Base-by-base conservation (phyloP, 2,888 invertebrate species). In the Ctenicera cuprea region DNA sequence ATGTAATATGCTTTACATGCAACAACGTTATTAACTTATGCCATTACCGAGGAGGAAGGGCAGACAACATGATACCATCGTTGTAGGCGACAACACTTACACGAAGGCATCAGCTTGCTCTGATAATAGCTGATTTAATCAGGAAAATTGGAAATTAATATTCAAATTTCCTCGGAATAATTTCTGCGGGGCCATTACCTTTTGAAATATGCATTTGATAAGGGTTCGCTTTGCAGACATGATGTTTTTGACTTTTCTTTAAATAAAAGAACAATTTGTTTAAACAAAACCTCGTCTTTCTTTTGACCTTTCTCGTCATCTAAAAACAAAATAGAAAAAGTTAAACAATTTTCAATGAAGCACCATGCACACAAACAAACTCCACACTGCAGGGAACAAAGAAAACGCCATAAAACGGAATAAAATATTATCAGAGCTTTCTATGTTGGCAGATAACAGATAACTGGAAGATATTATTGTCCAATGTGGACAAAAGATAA, bases 381-480 rank as follows among this genome's bases (percentile, higher is more conserved):
- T 33, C 33, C 33, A 8, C 2, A 33, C 9, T 33, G 4, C 3
- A 26, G 9, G 48, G 20, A 16, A 48, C 48, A 48, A 48, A 11
- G 48, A 9, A 18, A 48, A 18, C 16, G 20, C 38, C 12, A 37
- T 59, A 37, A 59, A 54, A 59, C 7, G 37, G 18, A 16, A 33
- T 59, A 59, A 59, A 59, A 59, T 59, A 59, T 1, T 37, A 59
- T 37, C 14, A 16, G 33, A 37, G 57, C 57, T 59, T 59, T 59
- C 26, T 18, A 18, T 16, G 14, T 37, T 20, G 57, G 18, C 57
- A 59, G 33, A 37, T 59, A 59, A 5, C 5, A 59, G 57, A 59
- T 59, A 59, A 59, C 37, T 7, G 26, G 12, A 26, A 26, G 26
- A 59, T 12, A 18, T 3, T 20, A 59, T 59, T 59, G 16, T 59